These are phyloP conservation scores for Criorhina ranunculi DNA, from an alignment of 2,888 invertebrate genomes.

Conservation along the genomic window DNA sequence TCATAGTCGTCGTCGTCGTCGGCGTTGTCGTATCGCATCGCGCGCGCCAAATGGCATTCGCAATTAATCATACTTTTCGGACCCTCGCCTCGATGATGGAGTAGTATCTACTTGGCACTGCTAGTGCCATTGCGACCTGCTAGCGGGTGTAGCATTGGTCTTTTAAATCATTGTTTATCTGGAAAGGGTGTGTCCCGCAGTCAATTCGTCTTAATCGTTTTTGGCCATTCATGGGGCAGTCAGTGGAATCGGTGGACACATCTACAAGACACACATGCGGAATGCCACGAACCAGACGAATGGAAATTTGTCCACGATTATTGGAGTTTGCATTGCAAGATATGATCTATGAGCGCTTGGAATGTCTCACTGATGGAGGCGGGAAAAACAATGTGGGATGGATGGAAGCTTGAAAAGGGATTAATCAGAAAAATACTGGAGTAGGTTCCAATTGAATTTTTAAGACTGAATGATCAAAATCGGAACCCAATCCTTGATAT, in stretches of 20 bases:
- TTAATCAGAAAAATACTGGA: too few species aligned
- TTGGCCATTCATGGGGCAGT: conserved; percentile 40
- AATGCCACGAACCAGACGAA: conserved; percentile 45
- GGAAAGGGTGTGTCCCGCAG: conserved; percentile 64
- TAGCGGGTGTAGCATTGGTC: conserved; percentile 32
- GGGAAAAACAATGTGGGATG: not conserved
- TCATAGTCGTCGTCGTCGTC: conserved; percentile 31
- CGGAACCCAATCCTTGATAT: too few species aligned
- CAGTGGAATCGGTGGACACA: conserved; percentile 54
- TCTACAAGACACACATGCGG: conserved; percentile 32
- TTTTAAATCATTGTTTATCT: conserved; percentile 46
- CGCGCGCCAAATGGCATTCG: conserved; percentile 71
- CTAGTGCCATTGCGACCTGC: conserved; percentile 48
- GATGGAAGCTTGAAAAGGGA: not conserved
- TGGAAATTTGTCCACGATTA: conserved; percentile 67
- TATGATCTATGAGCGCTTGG: conserved; percentile 36
- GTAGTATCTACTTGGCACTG: conserved; percentile 27
- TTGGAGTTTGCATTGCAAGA: conserved; percentile 33
- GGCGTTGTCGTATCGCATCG: conserved; percentile 61
- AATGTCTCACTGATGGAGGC: not conserved
- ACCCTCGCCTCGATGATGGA: conserved; percentile 66
- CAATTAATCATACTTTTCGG: conserved; percentile 76
- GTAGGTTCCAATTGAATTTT: too few species aligned
- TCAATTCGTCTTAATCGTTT: conserved; percentile 73
- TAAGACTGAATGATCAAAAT: too few species aligned